Evolutionary conservation across 2,113 vertebrate genomes (phyloP), one percentile per base, ranked within the genome.

Genomic region (Theristicus caerulescens): DNA sequence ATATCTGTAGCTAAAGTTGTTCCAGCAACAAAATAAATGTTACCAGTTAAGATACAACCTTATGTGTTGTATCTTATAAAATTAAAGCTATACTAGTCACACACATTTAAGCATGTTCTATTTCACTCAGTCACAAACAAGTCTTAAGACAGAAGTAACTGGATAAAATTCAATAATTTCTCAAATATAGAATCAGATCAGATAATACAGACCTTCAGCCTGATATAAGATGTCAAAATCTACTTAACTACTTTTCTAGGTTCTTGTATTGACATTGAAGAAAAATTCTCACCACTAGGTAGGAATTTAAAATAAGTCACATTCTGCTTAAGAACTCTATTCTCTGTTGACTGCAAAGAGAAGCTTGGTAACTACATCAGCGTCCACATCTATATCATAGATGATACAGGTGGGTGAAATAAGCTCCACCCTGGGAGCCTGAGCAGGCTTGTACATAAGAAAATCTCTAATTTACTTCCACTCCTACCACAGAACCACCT

Each of bases 321-420:
- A n/a, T n/a, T 54, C 11, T 2, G 0, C 10, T 76, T 66, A 71
- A 79, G 67, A 66, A 24, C 8, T 58, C 2, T 29, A 0, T 12
- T 42, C 16, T 86, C 38, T 40, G 1, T 12, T 72, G 15, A 14
- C 31, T 31, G n/a, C 47, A 54, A 66, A 67, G 6, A 36, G 26
- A 67, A 27, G 3, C 4, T 24, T 29, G 27, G 1, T 64, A 3
- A 32, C 5, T 24, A 52, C 24, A 2, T 54, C 34, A 76, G 4
- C 7, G 11, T 25, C 7, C 25, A 67, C 26, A 32, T 13, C 22
- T n/a, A 3, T 1, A 0, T 7, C 15, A 65, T 0, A 36, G 10
- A 29, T 24, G 0, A 42, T 46, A 58, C 3, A 72, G 1, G 6
- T 46, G 8, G 38, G 7, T 32, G 29, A 70, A 86, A 79, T 13